Conservation (phyloP, 1,140 invertebrate species). For the Sesamia nonagrioides region DNA sequence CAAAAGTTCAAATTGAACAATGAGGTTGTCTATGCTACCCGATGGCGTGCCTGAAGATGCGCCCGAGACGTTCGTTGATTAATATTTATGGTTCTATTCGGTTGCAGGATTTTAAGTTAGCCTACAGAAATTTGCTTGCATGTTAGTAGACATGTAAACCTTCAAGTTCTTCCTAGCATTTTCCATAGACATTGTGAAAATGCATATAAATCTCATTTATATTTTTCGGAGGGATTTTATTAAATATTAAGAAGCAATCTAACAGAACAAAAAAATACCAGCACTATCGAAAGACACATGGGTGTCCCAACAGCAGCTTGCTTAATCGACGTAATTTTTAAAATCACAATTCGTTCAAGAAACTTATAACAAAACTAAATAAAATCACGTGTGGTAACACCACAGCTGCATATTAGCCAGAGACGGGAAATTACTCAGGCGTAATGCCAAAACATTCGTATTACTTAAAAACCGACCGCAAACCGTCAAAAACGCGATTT, state of each 20-base stretch:
- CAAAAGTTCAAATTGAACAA: constrained; percentile 51
- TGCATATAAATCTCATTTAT: too few relatives aligned
- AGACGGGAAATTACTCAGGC: constrained; percentile 71
- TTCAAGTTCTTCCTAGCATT: too few relatives aligned
- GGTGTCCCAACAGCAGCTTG: constrained; percentile 8
- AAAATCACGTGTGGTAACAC: constrained; percentile 70
- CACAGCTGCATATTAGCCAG: constrained; percentile 71
- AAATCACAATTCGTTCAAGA: constrained; percentile 65
- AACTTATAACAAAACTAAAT: constrained; percentile 67
- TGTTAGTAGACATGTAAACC: too few relatives aligned
- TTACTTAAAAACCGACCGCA: constrained; percentile 80
- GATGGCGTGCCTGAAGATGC: constrained; percentile 38
- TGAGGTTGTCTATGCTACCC: constrained; percentile 43
- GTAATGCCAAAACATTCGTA: constrained; percentile 82
- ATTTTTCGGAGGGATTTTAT: too few relatives aligned
- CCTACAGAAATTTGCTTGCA: neutral
- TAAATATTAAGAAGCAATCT: too few relatives aligned
- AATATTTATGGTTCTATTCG: constrained; percentile 44
- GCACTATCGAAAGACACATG: neutral
- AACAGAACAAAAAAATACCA: neutral
- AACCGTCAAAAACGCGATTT: constrained; percentile 82
- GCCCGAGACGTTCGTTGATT: constrained; percentile 34
- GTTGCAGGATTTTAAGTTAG: constrained; percentile 3
- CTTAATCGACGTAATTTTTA: constrained; percentile 21
- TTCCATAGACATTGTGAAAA: too few relatives aligned